phyloP scores from a whole-genome alignment of 2,113 vertebrate genomes.

The Stigmatopora nigra region DNA sequence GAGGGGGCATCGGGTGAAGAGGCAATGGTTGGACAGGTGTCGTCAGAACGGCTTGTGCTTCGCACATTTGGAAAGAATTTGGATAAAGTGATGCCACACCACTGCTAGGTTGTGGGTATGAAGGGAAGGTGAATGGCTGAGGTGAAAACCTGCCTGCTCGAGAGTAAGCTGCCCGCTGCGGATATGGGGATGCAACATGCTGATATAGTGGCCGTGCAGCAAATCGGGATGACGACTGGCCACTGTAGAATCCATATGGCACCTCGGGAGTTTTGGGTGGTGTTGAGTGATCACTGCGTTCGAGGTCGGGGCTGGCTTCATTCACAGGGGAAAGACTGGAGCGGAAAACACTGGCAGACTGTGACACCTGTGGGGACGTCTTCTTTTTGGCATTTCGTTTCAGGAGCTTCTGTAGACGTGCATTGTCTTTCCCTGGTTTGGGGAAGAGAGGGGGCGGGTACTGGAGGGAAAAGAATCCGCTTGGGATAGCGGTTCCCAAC shows the following conservation, averaged over 20 bases:
- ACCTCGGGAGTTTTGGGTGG: slow-evolving; percentile 53
- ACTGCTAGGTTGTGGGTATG: slow-evolving; percentile 33
- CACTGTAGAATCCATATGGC: slow-evolving; percentile 5
- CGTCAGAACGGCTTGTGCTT: slow-evolving; percentile 8
- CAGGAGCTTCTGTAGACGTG: slow-evolving; percentile 79
- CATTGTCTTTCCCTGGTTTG: slow-evolving; percentile 86
- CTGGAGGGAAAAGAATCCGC: slow-evolving; percentile 61
- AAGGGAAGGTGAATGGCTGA: slow-evolving; percentile 38
- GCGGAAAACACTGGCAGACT: slow-evolving; percentile 66
- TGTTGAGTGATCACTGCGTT: slow-evolving; percentile 65
- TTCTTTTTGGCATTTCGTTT: slow-evolving; percentile 80
- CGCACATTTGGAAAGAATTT: slow-evolving; percentile 6
- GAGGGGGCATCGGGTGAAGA: slow-evolving; percentile 5
- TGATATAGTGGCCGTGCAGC: slow-evolving; percentile 59
- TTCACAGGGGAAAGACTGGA: slow-evolving; percentile 86
- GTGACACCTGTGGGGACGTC: slow-evolving; percentile 34
- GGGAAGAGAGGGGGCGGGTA: slow-evolving; percentile 80
- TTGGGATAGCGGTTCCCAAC: slow-evolving; percentile 46
- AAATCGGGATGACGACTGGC: slow-evolving; percentile 42
- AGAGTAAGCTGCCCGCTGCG: slow-evolving; percentile 62
- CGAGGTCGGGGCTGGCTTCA: slow-evolving; percentile 82
- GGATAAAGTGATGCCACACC: slow-evolving; percentile 29
- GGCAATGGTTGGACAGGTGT: background rate
- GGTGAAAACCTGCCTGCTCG: slow-evolving; percentile 56
- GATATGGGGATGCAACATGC: slow-evolving; percentile 71